These are phyloP conservation scores for Augiades crinisus DNA, from an alignment of 2,888 invertebrate species.

Conservation along the genomic window DNA sequence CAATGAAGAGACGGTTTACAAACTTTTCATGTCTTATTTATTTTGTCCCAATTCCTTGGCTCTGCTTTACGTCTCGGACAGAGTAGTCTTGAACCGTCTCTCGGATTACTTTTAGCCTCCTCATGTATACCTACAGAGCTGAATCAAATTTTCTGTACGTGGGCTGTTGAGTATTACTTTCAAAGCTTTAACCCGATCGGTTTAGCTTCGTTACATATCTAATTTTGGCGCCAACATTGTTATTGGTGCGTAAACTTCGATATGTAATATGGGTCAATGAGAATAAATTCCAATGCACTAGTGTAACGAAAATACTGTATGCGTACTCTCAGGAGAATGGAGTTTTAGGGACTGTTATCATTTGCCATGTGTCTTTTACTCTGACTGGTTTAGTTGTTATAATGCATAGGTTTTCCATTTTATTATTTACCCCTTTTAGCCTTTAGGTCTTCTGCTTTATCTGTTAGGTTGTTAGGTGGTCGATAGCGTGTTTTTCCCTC, in stretches of 20 bases:
- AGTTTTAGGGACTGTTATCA: no score
- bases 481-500: no score
- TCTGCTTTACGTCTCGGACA: constrained; percentile 25
- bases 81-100: constrained; percentile 1
- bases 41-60: constrained; percentile 7
- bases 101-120: constrained; percentile 1
- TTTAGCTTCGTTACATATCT: constrained; percentile 34
- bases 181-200: constrained; percentile 30
- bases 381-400: no score
- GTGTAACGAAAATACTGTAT: constrained; percentile 5
- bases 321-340: neutral
- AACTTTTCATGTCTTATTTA: neutral
- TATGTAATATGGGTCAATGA: constrained; percentile 39
- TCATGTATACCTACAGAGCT: neutral
- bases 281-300: constrained; percentile 35
- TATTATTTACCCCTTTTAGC: no score
- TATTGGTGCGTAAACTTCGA: constrained; percentile 37
- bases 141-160: constrained; percentile 10
- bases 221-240: constrained; percentile 41
- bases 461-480: no score
- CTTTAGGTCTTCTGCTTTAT: no score
- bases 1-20: neutral
- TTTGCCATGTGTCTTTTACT: no score
- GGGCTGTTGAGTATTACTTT: constrained; percentile 27
- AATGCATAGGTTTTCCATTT: no score